These are phyloP conservation scores for Melanerpes formicivorus DNA, from an alignment of 2,113 vertebrate genomes.

Conservation along the genomic window DNA sequence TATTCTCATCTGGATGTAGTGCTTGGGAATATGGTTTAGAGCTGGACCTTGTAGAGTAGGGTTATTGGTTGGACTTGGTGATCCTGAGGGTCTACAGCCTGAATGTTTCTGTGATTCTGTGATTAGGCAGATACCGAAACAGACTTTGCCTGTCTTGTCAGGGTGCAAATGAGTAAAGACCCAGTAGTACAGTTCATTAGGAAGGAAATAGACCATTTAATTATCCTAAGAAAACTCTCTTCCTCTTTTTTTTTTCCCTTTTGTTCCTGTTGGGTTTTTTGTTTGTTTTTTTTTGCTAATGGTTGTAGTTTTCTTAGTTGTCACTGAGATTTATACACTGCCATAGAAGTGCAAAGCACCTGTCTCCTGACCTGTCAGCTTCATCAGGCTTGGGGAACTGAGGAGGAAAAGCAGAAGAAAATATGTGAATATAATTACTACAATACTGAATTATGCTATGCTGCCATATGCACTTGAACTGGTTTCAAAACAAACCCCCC, in stretches of 20 bases:
- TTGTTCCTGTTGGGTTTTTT: too few relatives aligned
- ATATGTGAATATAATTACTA: neutral
- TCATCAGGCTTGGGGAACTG: neutral
- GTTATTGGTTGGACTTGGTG: too few relatives aligned
- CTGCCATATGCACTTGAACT: neutral
- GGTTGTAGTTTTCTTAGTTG: neutral
- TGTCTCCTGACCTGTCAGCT: neutral
- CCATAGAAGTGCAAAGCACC: neutral
- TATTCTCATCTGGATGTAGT: too few relatives aligned
- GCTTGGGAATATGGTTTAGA: too few relatives aligned
- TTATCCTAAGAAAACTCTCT: neutral
- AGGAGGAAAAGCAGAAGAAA: neutral
- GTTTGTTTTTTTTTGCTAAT: neutral
- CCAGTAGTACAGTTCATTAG: neutral
- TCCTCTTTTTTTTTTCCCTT: neutral
- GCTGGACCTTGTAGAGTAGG: too few relatives aligned
- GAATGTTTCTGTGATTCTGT: too few relatives aligned
- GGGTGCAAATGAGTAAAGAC: neutral
- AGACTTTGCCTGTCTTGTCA: constrained; percentile 14
- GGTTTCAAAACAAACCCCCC: neutral
- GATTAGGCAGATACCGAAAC: neutral
- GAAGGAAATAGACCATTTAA: constrained; percentile 9
- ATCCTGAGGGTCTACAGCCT: too few relatives aligned
- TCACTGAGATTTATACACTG: neutral
- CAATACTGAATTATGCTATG: neutral